These are phyloP conservation scores for Xenopus laevis DNA, from an alignment of 2,113 vertebrate species.

Conservation along the genomic window DNA sequence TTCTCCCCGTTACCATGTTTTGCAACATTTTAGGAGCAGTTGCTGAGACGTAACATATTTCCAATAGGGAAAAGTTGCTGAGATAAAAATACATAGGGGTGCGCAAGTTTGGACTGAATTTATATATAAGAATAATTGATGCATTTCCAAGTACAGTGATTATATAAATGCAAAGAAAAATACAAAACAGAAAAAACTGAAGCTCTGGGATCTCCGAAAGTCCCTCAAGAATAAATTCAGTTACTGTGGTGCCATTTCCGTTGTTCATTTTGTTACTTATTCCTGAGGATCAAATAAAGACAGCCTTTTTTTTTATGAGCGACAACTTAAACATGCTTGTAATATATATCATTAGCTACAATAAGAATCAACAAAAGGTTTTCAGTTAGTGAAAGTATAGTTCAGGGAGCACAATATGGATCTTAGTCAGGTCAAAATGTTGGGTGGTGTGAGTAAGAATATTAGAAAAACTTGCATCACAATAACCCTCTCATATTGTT, in stretches of 20 bases:
- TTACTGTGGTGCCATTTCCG: slow-evolving; percentile 4
- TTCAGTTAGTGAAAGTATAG: too few relatives aligned
- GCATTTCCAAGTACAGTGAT: slow-evolving; percentile 14
- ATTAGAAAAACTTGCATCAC: too few relatives aligned
- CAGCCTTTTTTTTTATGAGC: too few relatives aligned
- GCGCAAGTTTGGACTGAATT: background rate
- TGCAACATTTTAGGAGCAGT: slow-evolving; percentile 15
- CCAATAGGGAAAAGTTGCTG: slow-evolving; percentile 21
- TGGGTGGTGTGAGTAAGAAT: too few relatives aligned
- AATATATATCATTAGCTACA: too few relatives aligned
- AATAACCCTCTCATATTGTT: too few relatives aligned
- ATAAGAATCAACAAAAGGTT: too few relatives aligned
- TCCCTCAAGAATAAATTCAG: slow-evolving; percentile 13
- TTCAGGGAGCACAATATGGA: too few relatives aligned
- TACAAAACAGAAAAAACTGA: slow-evolving; percentile 15
- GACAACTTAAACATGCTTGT: too few relatives aligned
- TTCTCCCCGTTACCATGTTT: background rate
- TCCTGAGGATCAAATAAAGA: background rate
- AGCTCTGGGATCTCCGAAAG: background rate
- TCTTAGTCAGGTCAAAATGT: too few relatives aligned
- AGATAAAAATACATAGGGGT: slow-evolving; percentile 37
- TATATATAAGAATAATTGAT: slow-evolving; percentile 14
- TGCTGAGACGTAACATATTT: slow-evolving; percentile 25
- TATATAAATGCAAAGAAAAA: slow-evolving; percentile 16
- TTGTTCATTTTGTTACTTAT: background rate